Base-by-base conservation (phyloP, 2,888 invertebrate species). In the Desoria tigrina region DNA sequence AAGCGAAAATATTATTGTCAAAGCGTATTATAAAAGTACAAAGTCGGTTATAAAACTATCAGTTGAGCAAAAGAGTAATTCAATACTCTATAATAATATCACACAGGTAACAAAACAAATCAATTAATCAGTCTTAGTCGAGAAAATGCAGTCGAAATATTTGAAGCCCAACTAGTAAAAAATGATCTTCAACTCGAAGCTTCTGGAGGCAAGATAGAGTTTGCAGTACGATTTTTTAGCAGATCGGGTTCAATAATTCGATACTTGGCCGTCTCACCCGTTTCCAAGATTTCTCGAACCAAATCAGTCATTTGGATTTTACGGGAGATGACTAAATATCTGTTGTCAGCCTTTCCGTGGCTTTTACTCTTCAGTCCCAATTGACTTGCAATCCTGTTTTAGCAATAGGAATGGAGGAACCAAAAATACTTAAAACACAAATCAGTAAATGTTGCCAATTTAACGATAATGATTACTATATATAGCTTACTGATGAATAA, bases 261-360 rank as follows among this genome's bases (percentile, higher is more conserved):
- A 76, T 85, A 85, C 76, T 84, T 83, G 32, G 80, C 80, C 6
- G 82, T 83, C n/a, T 78, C 75, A 1, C 84, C 84, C 7, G 84
- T 84, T 45, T 80, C 76, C 63, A 81, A 77, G 1, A 85, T 76
- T 77, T 83, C 81, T 18, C 79, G 75, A 11, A 85, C 78, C n/a
- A 85, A 78, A 69, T 83, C 80, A 32, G 74, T 72, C 4, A 81
- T 78, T 23, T 80, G 77, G 42, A 83, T 76, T 74, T 83, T 84
- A 42, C 82, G 79, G 24, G 83, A 83, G 1, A 86, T 78, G 1
- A 83, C 81, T 63, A 86, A 75, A 54, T 79, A 83, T 21, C 85
- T 79, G 16, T 81, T 78, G 24, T 78, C 77, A 2, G 80, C 80
- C 37, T 79, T 80, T 0, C 85, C 85, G 61, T 81, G 80, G 77